Conservation (phyloP, 2,888 invertebrate genomes). For the Chironomus riparius region DNA sequence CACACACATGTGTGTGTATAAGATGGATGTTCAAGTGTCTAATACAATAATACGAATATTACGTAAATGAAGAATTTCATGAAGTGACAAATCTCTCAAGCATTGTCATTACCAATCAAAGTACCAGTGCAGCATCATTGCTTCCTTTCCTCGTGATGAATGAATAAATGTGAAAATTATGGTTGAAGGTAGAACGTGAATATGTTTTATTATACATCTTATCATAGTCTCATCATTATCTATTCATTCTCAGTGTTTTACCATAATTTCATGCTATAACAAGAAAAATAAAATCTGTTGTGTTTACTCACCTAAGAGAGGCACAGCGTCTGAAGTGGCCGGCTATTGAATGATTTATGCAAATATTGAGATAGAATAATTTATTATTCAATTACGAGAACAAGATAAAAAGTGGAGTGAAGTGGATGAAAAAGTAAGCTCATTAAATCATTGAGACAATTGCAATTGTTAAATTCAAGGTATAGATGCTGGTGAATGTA, state of each 20-base stretch:
- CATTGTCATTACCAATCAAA: background rate
- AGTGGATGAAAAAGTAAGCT: background rate
- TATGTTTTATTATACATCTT: background rate
- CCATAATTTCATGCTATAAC: background rate
- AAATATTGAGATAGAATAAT: background rate
- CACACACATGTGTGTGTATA: background rate
- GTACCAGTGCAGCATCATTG: background rate
- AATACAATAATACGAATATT: background rate
- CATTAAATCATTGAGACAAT: background rate
- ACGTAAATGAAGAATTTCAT: background rate
- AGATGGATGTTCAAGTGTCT: background rate
- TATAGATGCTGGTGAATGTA: background rate
- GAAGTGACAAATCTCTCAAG: background rate
- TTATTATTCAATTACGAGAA: background rate
- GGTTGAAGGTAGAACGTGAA: background rate
- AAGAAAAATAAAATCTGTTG: constrained; percentile 2
- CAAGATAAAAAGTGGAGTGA: background rate
- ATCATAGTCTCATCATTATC: no score
- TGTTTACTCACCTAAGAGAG: constrained; percentile 58
- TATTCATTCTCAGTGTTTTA: no score
- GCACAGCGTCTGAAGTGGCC: constrained; percentile 89
- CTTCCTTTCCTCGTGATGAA: background rate
- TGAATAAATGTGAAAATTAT: constrained; percentile 6
- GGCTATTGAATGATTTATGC: constrained; percentile 47
- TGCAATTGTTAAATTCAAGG: no score